Percentiles rank a stretch among this genome's conserved stretches.
phyloP scores from a whole-genome alignment of 2,113 vertebrate genomes.

The Pipa parva region DNA sequence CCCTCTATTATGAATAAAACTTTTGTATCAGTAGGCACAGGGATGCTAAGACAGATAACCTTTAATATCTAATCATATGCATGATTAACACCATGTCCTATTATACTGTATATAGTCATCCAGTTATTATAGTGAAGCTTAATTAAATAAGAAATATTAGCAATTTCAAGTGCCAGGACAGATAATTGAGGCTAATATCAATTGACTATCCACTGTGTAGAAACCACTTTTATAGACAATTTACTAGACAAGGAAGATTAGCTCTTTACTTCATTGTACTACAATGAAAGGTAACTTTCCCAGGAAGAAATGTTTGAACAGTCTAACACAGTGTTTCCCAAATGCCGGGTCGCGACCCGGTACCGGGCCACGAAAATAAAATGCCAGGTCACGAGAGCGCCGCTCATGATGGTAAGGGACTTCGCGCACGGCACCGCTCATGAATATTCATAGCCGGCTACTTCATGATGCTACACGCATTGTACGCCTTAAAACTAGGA shows the following conservation, averaged over 20 bases:
- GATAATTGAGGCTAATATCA: constrained; percentile 48
- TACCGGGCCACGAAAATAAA: too few species aligned
- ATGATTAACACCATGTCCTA: constrained; percentile 47
- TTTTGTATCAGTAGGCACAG: neutral
- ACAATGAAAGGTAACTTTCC: constrained; percentile 49
- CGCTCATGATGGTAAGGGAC: too few species aligned
- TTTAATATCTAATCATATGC: constrained; percentile 49
- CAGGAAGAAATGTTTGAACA: constrained; percentile 43
- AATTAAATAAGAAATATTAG: constrained; percentile 56
- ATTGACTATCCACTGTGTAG: constrained; percentile 36
- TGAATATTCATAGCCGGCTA: too few species aligned
- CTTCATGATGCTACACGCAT: too few species aligned
- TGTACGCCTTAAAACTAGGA: too few species aligned
- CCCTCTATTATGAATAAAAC: neutral
- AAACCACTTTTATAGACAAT: constrained; percentile 47
- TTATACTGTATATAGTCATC: constrained; percentile 43
- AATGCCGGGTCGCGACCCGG: too few species aligned
- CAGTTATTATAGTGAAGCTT: constrained; percentile 49
- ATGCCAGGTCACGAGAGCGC: too few species aligned
- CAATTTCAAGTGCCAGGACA: constrained; percentile 44
- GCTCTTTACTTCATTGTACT: constrained; percentile 46
- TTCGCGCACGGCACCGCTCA: too few species aligned
- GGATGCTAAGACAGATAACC: constrained; percentile 47
- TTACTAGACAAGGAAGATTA: constrained; percentile 51
- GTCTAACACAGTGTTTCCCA: too few species aligned